Conservation (phyloP, 2,797 vertebrate genomes). For the Poeciliopsis gracilis region DNA sequence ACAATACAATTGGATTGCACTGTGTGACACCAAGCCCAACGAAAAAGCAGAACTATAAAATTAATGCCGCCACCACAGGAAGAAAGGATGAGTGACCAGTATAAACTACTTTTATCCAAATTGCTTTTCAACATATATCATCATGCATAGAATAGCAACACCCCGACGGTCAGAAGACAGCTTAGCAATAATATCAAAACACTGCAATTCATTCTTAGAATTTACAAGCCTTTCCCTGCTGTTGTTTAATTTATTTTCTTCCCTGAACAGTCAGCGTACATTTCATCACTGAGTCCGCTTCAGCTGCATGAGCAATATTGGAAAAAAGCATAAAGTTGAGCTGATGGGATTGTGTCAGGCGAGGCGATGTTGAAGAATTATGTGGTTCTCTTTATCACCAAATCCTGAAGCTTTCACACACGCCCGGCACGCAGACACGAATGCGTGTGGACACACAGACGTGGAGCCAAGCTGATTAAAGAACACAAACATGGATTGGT, state of each 20-base stretch:
- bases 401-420: slow-evolving; percentile 25
- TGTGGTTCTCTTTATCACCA: slow-evolving; percentile 41
- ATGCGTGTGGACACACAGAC: slow-evolving; percentile 19
- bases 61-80: background rate
- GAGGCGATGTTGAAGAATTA: slow-evolving; percentile 46
- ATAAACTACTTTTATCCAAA: slow-evolving; percentile 48
- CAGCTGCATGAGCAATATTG: background rate
- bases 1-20: background rate
- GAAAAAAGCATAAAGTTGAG: slow-evolving; percentile 14
- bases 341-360: slow-evolving; percentile 21
- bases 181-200: slow-evolving; percentile 9
- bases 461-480: slow-evolving; percentile 73
- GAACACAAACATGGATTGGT: slow-evolving; percentile 65
- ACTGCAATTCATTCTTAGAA: slow-evolving; percentile 10
- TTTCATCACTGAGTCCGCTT: slow-evolving; percentile 11
- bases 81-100: background rate
- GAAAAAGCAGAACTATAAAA: background rate
- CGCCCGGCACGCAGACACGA: background rate
- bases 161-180: background rate
- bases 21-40: background rate
- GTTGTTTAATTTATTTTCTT: slow-evolving; percentile 22
- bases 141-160: background rate
- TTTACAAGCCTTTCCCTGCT: background rate
- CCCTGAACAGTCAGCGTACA: slow-evolving; percentile 11
- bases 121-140: slow-evolving; percentile 47